Percentiles rank a stretch among this genome's conserved stretches.
These are phyloP conservation scores for Acrossocheilus wenchowensis DNA, from an alignment of 2,797 vertebrate genomes.

Conservation along the genomic window DNA sequence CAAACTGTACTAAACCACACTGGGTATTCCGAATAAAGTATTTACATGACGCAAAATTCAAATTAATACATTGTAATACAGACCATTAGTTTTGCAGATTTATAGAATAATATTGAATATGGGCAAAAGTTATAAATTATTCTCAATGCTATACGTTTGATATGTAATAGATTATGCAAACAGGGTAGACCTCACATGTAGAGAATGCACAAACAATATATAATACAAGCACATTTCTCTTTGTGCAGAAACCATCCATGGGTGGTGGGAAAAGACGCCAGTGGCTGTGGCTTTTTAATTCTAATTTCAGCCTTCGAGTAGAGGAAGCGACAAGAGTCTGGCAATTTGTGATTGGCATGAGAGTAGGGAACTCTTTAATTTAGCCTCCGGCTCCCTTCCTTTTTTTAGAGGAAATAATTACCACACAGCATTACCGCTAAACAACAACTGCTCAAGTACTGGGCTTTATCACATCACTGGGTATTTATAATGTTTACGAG, in stretches of 20 bases:
- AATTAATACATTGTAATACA: not conserved
- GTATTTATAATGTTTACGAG: constrained; percentile 58
- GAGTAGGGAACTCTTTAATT: constrained; percentile 73
- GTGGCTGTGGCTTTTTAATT: constrained; percentile 65
- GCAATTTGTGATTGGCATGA: constrained; percentile 71
- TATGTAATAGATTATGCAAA: constrained; percentile 1
- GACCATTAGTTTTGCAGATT: not conserved
- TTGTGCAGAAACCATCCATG: constrained; percentile 34
- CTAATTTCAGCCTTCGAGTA: constrained; percentile 69
- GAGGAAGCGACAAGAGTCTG: constrained; percentile 63
- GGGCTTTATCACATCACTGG: constrained; percentile 58
- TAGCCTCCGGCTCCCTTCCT: constrained; percentile 55
- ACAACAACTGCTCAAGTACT: constrained; percentile 63
- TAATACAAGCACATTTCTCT: constrained; percentile 23
- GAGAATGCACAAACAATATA: not conserved
- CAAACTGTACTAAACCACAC: no score
- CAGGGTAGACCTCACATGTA: not conserved
- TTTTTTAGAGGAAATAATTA: constrained; percentile 70
- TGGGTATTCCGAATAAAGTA: not conserved
- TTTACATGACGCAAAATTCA: not conserved
- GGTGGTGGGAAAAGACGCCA: constrained; percentile 37
- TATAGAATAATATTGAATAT: not conserved
- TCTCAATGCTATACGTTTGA: not conserved
- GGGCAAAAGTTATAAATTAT: not conserved
- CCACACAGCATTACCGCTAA: constrained; percentile 60